phyloP scores from a whole-genome alignment of 1,140 invertebrate species.

The Drosophila grimshawi region DNA sequence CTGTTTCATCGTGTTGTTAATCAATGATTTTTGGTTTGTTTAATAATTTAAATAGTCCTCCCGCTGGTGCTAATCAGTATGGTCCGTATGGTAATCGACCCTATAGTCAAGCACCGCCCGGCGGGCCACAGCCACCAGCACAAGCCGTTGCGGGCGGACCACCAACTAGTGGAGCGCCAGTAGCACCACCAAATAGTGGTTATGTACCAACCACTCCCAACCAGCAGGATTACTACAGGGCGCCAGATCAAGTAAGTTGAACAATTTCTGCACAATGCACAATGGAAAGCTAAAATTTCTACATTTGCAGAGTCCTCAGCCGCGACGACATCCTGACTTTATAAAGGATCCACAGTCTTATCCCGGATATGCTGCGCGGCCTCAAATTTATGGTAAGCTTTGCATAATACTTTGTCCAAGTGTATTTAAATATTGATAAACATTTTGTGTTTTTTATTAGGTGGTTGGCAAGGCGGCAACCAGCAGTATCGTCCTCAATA shows the following conservation, averaged over 20 bases:
- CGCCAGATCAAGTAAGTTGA: slow-evolving; percentile 85
- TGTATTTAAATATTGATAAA: background rate
- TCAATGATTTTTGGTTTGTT: slow-evolving; percentile 13
- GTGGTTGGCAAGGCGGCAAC: slow-evolving; percentile 86
- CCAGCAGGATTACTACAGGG: slow-evolving; percentile 88
- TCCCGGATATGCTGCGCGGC: slow-evolving; percentile 86
- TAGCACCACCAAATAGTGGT: slow-evolving; percentile 84
- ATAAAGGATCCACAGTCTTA: slow-evolving; percentile 91
- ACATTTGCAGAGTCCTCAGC: slow-evolving; percentile 85
- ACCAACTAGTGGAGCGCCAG: slow-evolving; percentile 68
- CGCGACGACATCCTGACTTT: slow-evolving; percentile 93
- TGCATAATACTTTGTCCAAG: background rate
- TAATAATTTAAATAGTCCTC: slow-evolving; percentile 50
- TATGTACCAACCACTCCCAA: slow-evolving; percentile 86
- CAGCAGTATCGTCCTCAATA: slow-evolving; percentile 86
- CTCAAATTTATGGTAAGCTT: slow-evolving; percentile 86
- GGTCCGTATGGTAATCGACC: slow-evolving; percentile 79
- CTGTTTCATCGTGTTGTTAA: background rate
- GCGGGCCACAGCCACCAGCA: slow-evolving; percentile 69
- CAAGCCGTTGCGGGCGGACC: slow-evolving; percentile 68
- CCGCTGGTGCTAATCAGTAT: slow-evolving; percentile 79
- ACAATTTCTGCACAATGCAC: no score
- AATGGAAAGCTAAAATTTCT: background rate
- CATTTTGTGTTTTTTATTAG: slow-evolving; percentile 28
- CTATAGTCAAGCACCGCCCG: slow-evolving; percentile 77